phyloP scores from a whole-genome alignment of 2,113 vertebrate species.

The Hirundichthys speculiger region DNA sequence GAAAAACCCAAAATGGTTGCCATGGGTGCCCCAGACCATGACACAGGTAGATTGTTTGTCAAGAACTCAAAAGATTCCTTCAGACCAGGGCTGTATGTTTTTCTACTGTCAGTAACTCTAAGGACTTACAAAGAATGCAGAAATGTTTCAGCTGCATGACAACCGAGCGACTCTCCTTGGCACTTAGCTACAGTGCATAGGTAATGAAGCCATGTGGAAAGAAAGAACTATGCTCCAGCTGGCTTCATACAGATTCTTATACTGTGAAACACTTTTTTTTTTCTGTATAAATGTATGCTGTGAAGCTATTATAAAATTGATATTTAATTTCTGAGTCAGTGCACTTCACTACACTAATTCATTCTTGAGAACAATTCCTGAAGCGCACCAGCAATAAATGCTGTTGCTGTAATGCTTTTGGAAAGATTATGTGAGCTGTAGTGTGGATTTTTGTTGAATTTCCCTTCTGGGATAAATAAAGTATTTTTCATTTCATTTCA shows the following conservation, averaged over 20 bases:
- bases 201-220: neutral
- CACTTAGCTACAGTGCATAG: neutral
- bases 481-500: too few relatives aligned
- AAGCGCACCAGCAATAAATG: neutral
- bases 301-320: too few relatives aligned
- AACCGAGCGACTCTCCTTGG: too few relatives aligned
- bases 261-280: too few relatives aligned
- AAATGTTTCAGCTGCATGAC: too few relatives aligned
- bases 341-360: neutral
- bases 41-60: too few relatives aligned
- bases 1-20: too few relatives aligned
- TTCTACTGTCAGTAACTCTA: neutral
- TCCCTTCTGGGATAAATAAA: too few relatives aligned
- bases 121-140: too few relatives aligned
- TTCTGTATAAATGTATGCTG: too few relatives aligned
- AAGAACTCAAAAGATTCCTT: neutral
- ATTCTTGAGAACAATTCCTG: neutral
- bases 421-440: neutral
- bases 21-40: too few relatives aligned
- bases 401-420: neutral
- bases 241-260: neutral
- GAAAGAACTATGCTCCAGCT: neutral
- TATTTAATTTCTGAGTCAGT: neutral
- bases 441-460: too few relatives aligned
- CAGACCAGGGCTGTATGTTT: neutral